These are phyloP conservation scores for Catalaphyllia jardinei DNA, from an alignment of 64 coral and sea anemone species.

Conservation along the genomic window DNA sequence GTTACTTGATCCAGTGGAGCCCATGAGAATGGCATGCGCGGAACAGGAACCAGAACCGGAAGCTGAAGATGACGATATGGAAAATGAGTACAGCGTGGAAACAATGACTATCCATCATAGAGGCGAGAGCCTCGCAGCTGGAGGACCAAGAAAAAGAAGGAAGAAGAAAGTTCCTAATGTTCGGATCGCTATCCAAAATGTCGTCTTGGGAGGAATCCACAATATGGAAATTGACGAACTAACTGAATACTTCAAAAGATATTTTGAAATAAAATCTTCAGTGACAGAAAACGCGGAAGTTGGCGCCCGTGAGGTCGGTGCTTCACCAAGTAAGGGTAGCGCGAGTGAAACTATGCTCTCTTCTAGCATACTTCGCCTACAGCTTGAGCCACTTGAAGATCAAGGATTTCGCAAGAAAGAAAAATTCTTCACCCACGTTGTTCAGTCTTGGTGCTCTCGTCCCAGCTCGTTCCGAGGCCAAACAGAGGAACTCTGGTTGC, in stretches of 20 bases:
- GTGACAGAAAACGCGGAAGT: neutral
- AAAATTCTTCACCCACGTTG: conserved; percentile 55
- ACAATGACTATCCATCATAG: neutral
- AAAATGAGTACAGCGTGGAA: conserved; percentile 4
- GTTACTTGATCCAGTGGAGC: neutral
- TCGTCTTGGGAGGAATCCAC: neutral
- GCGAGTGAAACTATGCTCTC: neutral
- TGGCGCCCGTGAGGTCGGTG: neutral
- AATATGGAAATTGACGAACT: conserved; percentile 45
- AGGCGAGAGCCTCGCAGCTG: conserved; percentile 1
- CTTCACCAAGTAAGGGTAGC: neutral
- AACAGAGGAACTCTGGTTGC: conserved; percentile 56
- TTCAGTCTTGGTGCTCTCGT: conserved; percentile 69
- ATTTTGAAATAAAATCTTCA: conserved; percentile 65
- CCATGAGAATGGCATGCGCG: neutral
- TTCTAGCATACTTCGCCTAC: conserved; percentile 17
- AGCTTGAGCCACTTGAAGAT: conserved; percentile 47
- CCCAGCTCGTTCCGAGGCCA: neutral
- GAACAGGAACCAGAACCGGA: neutral
- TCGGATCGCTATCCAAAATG: conserved; percentile 35
- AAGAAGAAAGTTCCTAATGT: conserved; percentile 42
- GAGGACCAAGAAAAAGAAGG: conserved; percentile 14
- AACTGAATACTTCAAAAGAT: conserved; percentile 51
- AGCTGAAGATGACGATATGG: conserved; percentile 17
- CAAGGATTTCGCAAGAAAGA: conserved; percentile 41